These are phyloP conservation scores for Anoplius nigerrimus DNA, from an alignment of 2,888 invertebrate genomes.

Conservation along the genomic window DNA sequence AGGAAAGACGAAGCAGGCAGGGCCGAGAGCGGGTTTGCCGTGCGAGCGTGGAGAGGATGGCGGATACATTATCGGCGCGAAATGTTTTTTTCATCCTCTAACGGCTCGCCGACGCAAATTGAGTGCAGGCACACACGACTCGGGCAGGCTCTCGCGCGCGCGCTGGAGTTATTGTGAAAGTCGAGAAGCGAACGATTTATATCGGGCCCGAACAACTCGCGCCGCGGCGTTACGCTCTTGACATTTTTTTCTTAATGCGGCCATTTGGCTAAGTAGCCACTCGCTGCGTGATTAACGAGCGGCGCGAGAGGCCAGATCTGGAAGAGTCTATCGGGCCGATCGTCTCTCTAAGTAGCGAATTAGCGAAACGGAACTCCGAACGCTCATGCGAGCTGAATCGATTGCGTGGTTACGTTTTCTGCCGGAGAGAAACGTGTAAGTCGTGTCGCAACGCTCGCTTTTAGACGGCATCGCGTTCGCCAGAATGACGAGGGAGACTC, in stretches of 20 bases:
- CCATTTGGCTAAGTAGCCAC: constrained; percentile 1
- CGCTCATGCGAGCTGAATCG: not conserved
- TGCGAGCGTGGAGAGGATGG: not conserved
- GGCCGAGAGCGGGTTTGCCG: not conserved
- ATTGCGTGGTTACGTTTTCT: not conserved
- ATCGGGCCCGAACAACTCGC: not conserved
- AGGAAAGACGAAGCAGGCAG: not conserved
- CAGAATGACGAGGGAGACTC: too few relatives aligned
- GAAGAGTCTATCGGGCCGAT: too few relatives aligned
- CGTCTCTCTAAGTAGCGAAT: not conserved
- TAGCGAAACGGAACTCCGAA: constrained; percentile 7
- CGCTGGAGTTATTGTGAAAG: not conserved
- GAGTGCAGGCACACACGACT: too few relatives aligned
- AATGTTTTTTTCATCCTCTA: too few relatives aligned
- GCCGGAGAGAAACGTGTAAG: not conserved
- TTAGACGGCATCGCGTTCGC: too few relatives aligned
- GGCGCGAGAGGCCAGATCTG: too few relatives aligned
- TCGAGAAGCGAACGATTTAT: not conserved
- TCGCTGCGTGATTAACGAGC: too few relatives aligned
- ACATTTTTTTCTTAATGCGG: not conserved
- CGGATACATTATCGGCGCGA: not conserved
- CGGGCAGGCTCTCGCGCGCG: not conserved
- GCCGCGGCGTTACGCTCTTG: too few relatives aligned
- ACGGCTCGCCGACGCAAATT: too few relatives aligned
- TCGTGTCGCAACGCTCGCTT: too few relatives aligned